These are phyloP conservation scores for Parazoanthus swiftii DNA, from an alignment of 92 coral and sea anemone genomes.

Conservation along the genomic window DNA sequence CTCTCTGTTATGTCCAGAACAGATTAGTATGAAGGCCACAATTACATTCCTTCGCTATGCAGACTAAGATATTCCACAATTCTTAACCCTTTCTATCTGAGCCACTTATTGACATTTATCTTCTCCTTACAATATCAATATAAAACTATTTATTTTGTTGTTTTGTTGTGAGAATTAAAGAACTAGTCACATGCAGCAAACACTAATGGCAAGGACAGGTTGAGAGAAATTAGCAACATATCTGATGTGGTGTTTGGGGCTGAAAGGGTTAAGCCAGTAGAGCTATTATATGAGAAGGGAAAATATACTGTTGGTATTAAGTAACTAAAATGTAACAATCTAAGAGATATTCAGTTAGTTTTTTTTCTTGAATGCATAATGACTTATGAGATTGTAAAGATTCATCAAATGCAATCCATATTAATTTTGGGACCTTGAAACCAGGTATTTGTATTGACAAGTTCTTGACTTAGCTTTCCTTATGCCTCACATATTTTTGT, in stretches of 20 bases:
- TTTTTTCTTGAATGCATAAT: too few relatives aligned
- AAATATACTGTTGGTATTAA: constrained; percentile 6
- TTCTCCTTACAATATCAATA: constrained; percentile 8
- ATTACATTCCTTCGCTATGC: not conserved
- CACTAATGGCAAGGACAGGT: constrained; percentile 9
- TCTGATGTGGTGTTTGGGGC: constrained; percentile 13
- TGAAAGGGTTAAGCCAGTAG: constrained; percentile 11
- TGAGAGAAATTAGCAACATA: constrained; percentile 9
- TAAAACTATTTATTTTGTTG: not conserved
- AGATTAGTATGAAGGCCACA: constrained; percentile 13
- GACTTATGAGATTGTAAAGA: too few relatives aligned
- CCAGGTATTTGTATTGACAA: too few relatives aligned
- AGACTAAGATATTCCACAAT: not conserved
- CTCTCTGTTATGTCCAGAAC: constrained; percentile 1
- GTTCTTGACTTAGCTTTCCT: too few relatives aligned
- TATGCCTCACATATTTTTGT: too few relatives aligned
- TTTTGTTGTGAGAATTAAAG: constrained; percentile 5
- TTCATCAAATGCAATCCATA: too few relatives aligned
- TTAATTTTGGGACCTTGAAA: too few relatives aligned
- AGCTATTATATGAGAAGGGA: not conserved
- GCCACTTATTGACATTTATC: constrained; percentile 10
- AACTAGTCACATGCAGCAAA: constrained; percentile 8
- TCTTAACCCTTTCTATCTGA: constrained; percentile 2
- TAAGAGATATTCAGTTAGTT: constrained; percentile 14
- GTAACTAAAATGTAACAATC: constrained; percentile 7